Evolutionary conservation across 2,888 invertebrate species (phyloP), one percentile per base, ranked within the genome.

Genomic region (Pterostichus niger): DNA sequence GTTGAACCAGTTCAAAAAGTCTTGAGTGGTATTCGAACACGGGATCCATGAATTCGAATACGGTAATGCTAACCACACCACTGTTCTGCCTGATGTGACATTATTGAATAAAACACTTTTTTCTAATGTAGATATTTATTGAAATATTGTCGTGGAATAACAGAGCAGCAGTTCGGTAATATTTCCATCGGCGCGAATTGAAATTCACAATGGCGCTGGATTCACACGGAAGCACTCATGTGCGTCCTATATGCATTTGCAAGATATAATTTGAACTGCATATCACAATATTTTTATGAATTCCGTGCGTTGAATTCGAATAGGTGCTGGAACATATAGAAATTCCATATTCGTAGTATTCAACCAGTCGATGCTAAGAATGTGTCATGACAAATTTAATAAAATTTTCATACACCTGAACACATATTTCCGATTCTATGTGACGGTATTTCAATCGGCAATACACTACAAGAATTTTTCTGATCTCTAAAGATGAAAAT

Each of bases 211-310:
- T 64, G n/a, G 64, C 31, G 7, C 59, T 9, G 11, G 59, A 11
- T 59, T 59, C 59, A 33, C n/a, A n/a, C 49, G 64, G 33, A 33
- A 35, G 33, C 64, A 64, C 64, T 64, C 64, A 64, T 64, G 64
- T 64, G 64, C 64, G 64, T 64, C 49, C 64, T 64, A 64, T 64
- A 64, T 64, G 64, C 64, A 64, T 64, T 64, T 64, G 64, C 31
- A 31, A 64, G 64, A 64, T 64, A 64, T 64, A 64, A 64, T 64
- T 64, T 64, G 64, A 64, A 64, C 64, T 64, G 64, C 64, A 79
- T 79, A 79, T 79, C 52, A 79, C 40, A 79, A 79, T 79, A 79
- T 79, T 79, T 78, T 79, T 79, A 79, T 79, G 64, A 68, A 68
- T 64, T 64, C 52, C 79, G 68, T 79, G 79, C 49, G 24, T 13